phyloP scores from a whole-genome alignment of 1,140 invertebrate genomes.

The Danaus melanippus region DNA sequence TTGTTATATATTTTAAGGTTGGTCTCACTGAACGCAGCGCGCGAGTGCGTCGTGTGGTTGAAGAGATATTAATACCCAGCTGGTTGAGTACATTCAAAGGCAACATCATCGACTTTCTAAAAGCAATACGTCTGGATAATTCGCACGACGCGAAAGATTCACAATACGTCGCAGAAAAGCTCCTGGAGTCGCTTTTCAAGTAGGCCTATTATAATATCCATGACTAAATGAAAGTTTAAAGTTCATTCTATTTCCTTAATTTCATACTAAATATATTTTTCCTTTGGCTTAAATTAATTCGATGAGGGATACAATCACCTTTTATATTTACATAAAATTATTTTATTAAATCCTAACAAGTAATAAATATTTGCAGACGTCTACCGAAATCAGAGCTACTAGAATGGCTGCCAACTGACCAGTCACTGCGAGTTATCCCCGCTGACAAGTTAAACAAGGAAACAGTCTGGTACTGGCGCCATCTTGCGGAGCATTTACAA shows the following conservation, averaged over 20 bases:
- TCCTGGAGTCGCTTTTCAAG: slow-evolving; percentile 66
- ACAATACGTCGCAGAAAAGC: slow-evolving; percentile 62
- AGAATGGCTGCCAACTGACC: slow-evolving; percentile 67
- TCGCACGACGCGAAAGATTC: slow-evolving; percentile 65
- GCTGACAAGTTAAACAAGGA: slow-evolving; percentile 67
- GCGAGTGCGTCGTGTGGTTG: slow-evolving; percentile 63
- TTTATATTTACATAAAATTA: no score
- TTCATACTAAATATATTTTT: not conserved
- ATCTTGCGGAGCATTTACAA: slow-evolving; percentile 63
- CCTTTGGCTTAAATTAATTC: not conserved
- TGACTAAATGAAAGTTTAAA: not conserved
- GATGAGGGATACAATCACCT: no score
- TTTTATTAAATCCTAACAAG: no score
- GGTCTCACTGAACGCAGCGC: slow-evolving; percentile 63
- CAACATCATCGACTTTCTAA: slow-evolving; percentile 60
- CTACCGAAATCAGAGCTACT: slow-evolving; percentile 60
- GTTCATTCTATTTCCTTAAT: no score
- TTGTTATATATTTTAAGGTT: slow-evolving; percentile 36
- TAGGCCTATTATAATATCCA: slow-evolving; percentile 28
- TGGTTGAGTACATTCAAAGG: slow-evolving; percentile 65
- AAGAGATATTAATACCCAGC: slow-evolving; percentile 64
- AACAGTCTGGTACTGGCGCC: slow-evolving; percentile 69
- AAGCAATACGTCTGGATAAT: slow-evolving; percentile 64
- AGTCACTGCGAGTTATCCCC: slow-evolving; percentile 51
- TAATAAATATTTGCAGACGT: slow-evolving; percentile 35